Base-by-base conservation (phyloP, 2,888 invertebrate species). In the Aplocera efformata region DNA sequence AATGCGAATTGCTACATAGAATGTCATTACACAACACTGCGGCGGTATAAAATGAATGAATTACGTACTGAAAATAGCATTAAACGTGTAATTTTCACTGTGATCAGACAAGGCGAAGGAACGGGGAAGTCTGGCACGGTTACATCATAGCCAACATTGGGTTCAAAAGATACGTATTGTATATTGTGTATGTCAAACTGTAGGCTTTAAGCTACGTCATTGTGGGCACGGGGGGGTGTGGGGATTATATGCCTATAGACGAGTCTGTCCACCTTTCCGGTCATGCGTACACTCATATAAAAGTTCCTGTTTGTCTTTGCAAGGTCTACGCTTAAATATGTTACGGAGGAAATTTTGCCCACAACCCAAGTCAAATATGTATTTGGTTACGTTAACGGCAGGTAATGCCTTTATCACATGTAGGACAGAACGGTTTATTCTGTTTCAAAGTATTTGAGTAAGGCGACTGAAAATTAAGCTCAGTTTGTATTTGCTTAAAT, bases 11-110 rank as follows among this genome's bases (percentile, higher is more conserved):
- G 17, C 27, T 8, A 31, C 43, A 49, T 50, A 35, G 50, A 49
- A 30, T 42, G 32, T 46, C 10, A 55, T 79, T 79, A 73, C 71
- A 61, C 73, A 76, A 77, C 44, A 72, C 66, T 75, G 78, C 77
- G 72, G 73, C 73, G 69, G 71, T 63, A 62, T 50, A 45, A 59
- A 65, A 65, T 60, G 37, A 64, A 64, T 56, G 48, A 56, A 59
- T 53, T 57, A 56, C 49, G 43, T 53, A 5, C 7, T 7, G 13
- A 17, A 17, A 17, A 17, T 5, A 17, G 13, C 13, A 5, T 17
- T 17, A 17, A 17, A 17, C 13, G 13, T 17, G 13, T 17, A 17
- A 17, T 17, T 17, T 8, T 6, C 3, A 8, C 26, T 9, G 9
- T 3, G 6, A 9, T 23, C 3, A 4, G 8, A 8, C 13, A 17